Evolutionary conservation across 2,888 invertebrate species (phyloP).

Genomic region (Escarpia spicata): DNA sequence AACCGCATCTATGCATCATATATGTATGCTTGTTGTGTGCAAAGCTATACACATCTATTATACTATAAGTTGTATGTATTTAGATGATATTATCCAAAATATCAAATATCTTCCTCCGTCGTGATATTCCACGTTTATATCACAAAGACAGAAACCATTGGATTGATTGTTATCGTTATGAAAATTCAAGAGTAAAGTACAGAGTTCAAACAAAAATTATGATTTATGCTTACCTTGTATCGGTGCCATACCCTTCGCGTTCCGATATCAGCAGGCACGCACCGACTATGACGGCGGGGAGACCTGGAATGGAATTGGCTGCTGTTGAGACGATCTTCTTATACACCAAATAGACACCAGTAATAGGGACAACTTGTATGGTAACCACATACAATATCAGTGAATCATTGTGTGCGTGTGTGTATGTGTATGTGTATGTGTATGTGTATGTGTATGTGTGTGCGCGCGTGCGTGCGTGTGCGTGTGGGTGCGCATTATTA

Average conservation of each 20-base stretch:
- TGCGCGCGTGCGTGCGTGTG: neutral
- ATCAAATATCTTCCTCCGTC: too few relatives aligned
- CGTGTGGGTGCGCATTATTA: neutral
- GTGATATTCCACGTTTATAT: too few relatives aligned
- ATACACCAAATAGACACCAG: too few relatives aligned
- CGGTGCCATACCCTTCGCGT: constrained; percentile 41
- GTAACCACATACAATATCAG: too few relatives aligned
- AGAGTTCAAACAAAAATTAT: too few relatives aligned
- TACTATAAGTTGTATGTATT: neutral
- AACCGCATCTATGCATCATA: neutral
- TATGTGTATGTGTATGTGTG: neutral
- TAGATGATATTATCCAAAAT: too few relatives aligned
- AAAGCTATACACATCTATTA: neutral
- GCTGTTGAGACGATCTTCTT: too few relatives aligned
- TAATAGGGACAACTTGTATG: too few relatives aligned
- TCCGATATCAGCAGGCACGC: constrained; percentile 39
- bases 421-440: neutral
- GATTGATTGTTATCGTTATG: neutral
- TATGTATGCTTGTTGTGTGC: neutral
- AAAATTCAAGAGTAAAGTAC: neutral
- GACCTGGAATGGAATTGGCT: constrained; percentile 31
- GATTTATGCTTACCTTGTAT: constrained; percentile 35
- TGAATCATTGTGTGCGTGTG: too few relatives aligned
- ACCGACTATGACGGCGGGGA: constrained; percentile 43
- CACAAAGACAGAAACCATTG: neutral